Percentiles rank a stretch among this genome's conserved stretches.
Evolutionary conservation across 2,888 invertebrate species (phyloP).

Genomic region (Hoplodrina ambigua): DNA sequence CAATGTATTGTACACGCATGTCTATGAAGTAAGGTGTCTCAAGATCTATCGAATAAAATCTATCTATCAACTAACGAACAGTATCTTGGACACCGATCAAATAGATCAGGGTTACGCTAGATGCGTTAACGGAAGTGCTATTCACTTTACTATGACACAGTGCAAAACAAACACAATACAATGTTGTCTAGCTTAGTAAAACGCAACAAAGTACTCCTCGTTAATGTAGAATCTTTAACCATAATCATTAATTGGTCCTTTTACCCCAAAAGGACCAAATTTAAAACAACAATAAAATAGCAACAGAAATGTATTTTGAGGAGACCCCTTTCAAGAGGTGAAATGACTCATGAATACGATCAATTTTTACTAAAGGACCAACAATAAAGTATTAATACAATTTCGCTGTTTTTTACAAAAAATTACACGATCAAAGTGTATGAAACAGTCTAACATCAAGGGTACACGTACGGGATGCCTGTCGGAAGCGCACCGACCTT

Average conservation of each 20-base stretch:
- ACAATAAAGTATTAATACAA: too few relatives aligned
- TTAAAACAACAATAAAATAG: not conserved
- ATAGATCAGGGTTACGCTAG: constrained; percentile 39
- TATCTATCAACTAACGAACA: constrained; percentile 7
- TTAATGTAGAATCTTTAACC: too few relatives aligned
- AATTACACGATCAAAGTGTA: too few relatives aligned
- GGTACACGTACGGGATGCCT: constrained; percentile 42
- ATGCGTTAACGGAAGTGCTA: constrained; percentile 35
- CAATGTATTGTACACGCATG: not conserved
- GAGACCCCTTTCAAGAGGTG: too few relatives aligned
- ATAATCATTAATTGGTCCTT: not conserved
- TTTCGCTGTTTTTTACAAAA: too few relatives aligned
- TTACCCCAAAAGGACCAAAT: not conserved
- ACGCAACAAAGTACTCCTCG: too few relatives aligned
- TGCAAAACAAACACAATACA: not conserved
- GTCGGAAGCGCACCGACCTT: constrained; percentile 61
- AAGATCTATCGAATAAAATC: not conserved
- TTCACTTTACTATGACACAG: constrained; percentile 2
- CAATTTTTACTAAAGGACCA: too few relatives aligned
- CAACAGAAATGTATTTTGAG: too few relatives aligned
- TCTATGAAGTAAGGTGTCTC: not conserved
- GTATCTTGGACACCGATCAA: constrained; percentile 45
- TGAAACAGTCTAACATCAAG: constrained; percentile 36
- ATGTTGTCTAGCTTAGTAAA: not conserved
- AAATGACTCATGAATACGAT: too few relatives aligned